Conservation (phyloP, 2,797 vertebrate species). For the Aldrovandia affinis region DNA sequence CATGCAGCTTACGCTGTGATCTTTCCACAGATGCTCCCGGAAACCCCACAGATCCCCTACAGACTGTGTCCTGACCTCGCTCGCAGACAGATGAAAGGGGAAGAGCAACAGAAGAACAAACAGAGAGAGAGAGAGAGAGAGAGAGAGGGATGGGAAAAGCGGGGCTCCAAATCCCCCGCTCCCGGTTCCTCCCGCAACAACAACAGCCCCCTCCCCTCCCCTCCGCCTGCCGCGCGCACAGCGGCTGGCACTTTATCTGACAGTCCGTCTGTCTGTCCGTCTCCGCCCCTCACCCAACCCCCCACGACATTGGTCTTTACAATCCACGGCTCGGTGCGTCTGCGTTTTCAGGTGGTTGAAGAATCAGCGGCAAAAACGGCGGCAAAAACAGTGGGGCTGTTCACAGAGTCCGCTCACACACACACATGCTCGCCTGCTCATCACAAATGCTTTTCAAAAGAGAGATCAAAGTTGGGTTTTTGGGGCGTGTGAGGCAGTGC, state of each 20-base stretch:
- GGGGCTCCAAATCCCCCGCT: neutral
- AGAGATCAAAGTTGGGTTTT: conserved; percentile 74
- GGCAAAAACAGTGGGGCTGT: neutral
- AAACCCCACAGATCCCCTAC: conserved; percentile 54
- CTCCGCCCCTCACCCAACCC: neutral
- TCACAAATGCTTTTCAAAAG: conserved; percentile 46
- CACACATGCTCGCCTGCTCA: conserved; percentile 46
- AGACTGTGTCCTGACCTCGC: conserved; percentile 72
- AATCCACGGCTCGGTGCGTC: neutral
- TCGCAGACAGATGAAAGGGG: conserved; percentile 68
- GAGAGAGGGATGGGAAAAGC: conserved; percentile 51
- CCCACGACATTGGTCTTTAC: neutral
- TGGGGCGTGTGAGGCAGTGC: conserved; percentile 69
- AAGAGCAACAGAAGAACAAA: conserved; percentile 51
- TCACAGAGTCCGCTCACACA: conserved; percentile 38
- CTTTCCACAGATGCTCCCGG: conserved; percentile 70
- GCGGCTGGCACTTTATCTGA: neutral
- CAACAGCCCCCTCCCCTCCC: neutral
- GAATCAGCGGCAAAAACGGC: neutral
- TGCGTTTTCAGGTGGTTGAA: neutral
- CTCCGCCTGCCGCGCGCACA: neutral
- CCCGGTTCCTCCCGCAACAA: neutral
- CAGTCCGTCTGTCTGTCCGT: neutral
- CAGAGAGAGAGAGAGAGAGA: conserved; percentile 43
- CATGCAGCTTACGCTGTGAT: conserved; percentile 67